Evolutionary conservation across 1,140 invertebrate genomes (phyloP).

Genomic region (Cyphomyrmex costatus): DNA sequence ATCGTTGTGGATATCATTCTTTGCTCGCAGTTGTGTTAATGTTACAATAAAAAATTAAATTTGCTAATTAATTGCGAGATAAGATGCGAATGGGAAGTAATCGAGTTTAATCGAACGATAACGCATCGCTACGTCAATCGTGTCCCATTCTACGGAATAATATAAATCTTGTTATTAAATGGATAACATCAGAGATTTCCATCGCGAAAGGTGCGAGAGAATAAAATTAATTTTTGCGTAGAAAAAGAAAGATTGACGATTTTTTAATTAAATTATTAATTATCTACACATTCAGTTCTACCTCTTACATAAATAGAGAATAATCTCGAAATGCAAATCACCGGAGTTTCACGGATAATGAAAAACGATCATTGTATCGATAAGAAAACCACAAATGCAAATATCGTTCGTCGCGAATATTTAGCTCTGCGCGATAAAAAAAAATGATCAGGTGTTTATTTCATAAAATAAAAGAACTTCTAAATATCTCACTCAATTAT

Average conservation of each 20-base stretch:
- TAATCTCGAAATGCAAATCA: background rate
- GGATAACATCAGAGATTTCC: background rate
- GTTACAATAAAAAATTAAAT: background rate
- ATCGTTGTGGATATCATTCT: background rate
- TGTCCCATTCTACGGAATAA: background rate
- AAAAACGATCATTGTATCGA: constrained; percentile 2
- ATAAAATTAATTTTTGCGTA: background rate
- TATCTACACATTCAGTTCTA: background rate
- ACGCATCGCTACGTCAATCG: background rate
- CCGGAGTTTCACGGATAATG: background rate
- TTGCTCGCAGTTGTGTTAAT: background rate
- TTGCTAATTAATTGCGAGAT: constrained; percentile 29
- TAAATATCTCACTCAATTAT: background rate
- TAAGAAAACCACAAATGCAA: constrained; percentile 10
- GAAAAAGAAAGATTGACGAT: background rate
- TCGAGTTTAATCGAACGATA: constrained; percentile 46
- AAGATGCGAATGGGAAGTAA: constrained; percentile 23
- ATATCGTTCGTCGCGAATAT: background rate
- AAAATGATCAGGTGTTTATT: background rate
- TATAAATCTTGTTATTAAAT: constrained; percentile 15
- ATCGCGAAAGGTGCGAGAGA: background rate
- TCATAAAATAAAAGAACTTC: background rate
- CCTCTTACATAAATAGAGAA: constrained; percentile 27
- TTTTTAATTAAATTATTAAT: constrained; percentile 30
- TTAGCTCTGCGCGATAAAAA: background rate